Evolutionary conservation across 2,113 vertebrate genomes (phyloP).

Genomic region (Urocynchramus pylzowi): DNA sequence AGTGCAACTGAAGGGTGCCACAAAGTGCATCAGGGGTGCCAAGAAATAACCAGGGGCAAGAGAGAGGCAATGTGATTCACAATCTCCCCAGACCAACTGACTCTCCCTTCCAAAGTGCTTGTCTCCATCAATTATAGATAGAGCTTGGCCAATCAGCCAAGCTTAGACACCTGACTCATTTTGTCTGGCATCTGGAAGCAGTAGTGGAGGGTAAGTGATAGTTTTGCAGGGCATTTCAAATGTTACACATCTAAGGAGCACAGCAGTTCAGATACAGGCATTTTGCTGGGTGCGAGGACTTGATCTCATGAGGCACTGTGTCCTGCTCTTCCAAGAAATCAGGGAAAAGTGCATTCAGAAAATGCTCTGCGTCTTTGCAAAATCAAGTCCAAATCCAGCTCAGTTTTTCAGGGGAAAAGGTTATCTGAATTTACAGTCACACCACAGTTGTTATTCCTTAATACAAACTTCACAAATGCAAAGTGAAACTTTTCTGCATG

Average conservation of each 20-base stretch:
- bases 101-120: conserved; percentile 22
- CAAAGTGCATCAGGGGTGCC: not conserved
- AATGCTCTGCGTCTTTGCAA: not conserved
- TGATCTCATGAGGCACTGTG: rapidly evolving
- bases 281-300: not conserved
- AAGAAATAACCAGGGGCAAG: not conserved
- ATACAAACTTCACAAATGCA: not conserved
- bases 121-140: conserved; percentile 46
- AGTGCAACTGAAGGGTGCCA: not conserved
- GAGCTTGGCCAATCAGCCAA: not conserved
- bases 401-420: not conserved
- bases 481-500: not conserved
- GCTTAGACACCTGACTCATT: not conserved
- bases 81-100: not conserved
- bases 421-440: not conserved
- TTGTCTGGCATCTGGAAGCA: not conserved
- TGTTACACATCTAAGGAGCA: not conserved
- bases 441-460: not conserved
- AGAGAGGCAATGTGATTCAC: not conserved
- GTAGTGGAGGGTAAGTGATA: not conserved
- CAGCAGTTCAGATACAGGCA: not conserved
- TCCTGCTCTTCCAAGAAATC: not conserved
- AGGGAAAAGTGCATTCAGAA: not conserved
- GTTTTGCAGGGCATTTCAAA: not conserved
- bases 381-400: not conserved